These are phyloP conservation scores for Danio albolineatus DNA, from an alignment of 2,797 vertebrate genomes.

Conservation along the genomic window DNA sequence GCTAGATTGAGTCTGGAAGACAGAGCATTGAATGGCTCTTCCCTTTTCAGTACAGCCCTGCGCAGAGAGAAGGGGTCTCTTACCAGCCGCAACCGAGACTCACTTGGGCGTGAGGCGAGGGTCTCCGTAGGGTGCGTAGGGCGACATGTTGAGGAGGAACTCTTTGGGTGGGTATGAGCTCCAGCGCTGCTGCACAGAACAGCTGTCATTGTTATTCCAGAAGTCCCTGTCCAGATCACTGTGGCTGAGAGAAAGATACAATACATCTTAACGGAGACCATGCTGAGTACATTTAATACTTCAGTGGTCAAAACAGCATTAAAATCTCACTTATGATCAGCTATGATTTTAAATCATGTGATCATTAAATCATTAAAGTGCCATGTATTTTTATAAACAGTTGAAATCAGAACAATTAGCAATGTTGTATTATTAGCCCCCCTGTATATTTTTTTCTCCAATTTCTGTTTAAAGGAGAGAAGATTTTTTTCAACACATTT, in stretches of 20 bases:
- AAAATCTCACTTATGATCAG: no score
- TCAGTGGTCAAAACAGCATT: no score
- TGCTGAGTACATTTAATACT: no score
- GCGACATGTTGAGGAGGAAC: conserved; percentile 99
- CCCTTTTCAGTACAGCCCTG: conserved; percentile 72
- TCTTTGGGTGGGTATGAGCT: conserved; percentile 99
- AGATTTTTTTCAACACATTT: no score
- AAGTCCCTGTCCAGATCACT: conserved; percentile 99
- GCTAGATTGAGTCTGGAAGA: conserved; percentile 19
- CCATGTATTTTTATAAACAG: no score
- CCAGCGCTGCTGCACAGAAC: conserved; percentile 98
- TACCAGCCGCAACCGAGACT: conserved; percentile 87
- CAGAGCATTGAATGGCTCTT: conserved; percentile 16
- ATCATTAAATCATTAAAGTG: no score
- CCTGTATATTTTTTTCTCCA: no score
- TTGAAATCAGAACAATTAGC: no score
- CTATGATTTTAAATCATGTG: no score
- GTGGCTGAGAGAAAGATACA: conserved; percentile 64
- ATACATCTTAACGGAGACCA: not conserved
- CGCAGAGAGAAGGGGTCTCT: conserved; percentile 69
- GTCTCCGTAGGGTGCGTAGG: conserved; percentile 97
- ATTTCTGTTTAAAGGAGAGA: no score
- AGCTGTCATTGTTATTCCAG: conserved; percentile 99
- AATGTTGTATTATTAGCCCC: no score
- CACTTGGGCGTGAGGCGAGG: conserved; percentile 99